Evolutionary conservation across 2,888 invertebrate species (phyloP), one percentile per base, ranked within the genome.

Genomic region (Agrotis exclamationis): DNA sequence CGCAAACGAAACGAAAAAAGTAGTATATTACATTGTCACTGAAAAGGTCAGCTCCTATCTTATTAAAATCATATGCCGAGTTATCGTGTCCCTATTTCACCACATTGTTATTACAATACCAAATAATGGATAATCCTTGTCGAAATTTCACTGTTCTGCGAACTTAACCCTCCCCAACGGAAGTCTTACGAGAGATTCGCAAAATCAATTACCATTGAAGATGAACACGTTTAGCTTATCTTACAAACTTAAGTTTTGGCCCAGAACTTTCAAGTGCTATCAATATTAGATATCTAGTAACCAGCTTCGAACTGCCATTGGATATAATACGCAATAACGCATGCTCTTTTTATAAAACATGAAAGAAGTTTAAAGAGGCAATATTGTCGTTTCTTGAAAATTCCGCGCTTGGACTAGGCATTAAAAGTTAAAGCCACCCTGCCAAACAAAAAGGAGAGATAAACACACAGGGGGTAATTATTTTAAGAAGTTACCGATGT

Each of bases 401-500:
- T 68, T 64, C 67, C 39, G 59, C 74, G 66, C 57, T 77, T 51
- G 60, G 56, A 51, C 58, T 58, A 47, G 24, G 57, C 59, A 65
- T 85, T 81, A 85, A 88, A 90, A 80, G 78, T 86, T 83, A 56
- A 53, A 64, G 65, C 76, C 70, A 50, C 62, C 68, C 63, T 59
- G 48, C 68, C 70, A 51, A 80, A 70, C 67, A 80, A 62, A 70
- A 70, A 60, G 70, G 56, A 75, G 75, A 86, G 82, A 87, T 87
- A 77, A 85, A 69, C 83, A 80, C 75, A 68, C 81, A 74, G 59
- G 48, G 70, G 64, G 77, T 85, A 86, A 87, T 89, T 87, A 86
- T 87, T 90, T 89, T 87, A 87, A 85, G 78, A 91, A 90, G 83
- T 91, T 89, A 79, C 81, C 82, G 85, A 89, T 87, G 85, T 87